Base-by-base conservation (phyloP, 2,888 invertebrate genomes). In the Drosophila testacea region DNA sequence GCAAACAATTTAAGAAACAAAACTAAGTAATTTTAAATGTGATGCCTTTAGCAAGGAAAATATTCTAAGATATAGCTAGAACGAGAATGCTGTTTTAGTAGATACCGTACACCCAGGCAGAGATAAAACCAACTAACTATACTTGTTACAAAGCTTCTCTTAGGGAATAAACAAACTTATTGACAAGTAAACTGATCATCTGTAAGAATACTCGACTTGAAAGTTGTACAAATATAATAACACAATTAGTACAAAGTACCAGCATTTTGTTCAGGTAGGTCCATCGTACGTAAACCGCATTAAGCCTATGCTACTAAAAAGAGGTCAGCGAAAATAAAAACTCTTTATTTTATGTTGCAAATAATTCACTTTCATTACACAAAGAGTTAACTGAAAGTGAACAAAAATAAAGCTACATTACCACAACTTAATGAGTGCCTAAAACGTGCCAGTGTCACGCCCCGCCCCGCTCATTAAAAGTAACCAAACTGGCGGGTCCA, bases 391-490 rank as follows among this genome's bases (percentile, higher is more conserved):
- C 48, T 61, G 32, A 78, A 66, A 78, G 60, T 42, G 51, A 73
- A 77, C 61, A 68, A 73, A 76, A 86, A 79, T 69, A 83, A 83
- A 77, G 85, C 77, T 71, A 77, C 73, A 79, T 73, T 64, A 78
- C 83, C 83, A 78, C 83, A 88, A 86, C 83, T 80, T 83, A 88
- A 84, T 84, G 83, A 84, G 83, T 83, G 70, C 81, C 65, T 69
- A 55, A 77, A 75, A 67, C 62, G 56, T 55, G 46, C 54, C 47
- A n/a, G 9, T 54, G 48, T 32, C 39, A 13, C 47, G 42, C 46
- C 46, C 28, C 22, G 41, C 88, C 88, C 62, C 72, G 75, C 85
- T 89, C 89, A 86, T 86, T 86, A 86, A 86, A 86, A 86, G 84
- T 87, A 84, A 87, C 82, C 80, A 89, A 84, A 73, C 78, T 82